phyloP scores from a whole-genome alignment of 2,888 invertebrate species.

The Shargacucullia verbasci region DNA sequence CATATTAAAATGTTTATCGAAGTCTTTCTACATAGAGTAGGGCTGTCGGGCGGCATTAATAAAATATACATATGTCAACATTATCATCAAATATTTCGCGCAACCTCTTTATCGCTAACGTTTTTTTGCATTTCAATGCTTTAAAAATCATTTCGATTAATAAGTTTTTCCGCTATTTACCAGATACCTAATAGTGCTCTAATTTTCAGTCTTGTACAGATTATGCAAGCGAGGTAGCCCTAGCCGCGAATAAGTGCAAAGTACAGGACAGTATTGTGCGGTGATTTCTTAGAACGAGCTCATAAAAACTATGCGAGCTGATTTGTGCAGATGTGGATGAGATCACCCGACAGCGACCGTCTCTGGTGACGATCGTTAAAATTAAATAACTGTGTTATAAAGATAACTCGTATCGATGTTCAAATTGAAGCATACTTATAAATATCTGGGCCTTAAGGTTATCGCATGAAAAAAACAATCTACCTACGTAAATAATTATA shows the following conservation, averaged over 20 bases:
- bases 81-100: too few relatives aligned
- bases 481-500: constrained; percentile 16
- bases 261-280: constrained; percentile 14
- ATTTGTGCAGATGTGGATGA: constrained; percentile 54
- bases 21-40: constrained; percentile 11
- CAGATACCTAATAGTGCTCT: background rate
- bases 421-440: constrained; percentile 34
- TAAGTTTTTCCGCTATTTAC: too few relatives aligned
- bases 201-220: background rate
- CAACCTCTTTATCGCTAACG: too few relatives aligned
- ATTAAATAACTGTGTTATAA: constrained; percentile 14
- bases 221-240: background rate
- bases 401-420: constrained; percentile 24
- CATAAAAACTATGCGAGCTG: constrained; percentile 31
- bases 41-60: constrained; percentile 12
- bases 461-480: constrained; percentile 38
- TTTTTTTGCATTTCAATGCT: too few relatives aligned
- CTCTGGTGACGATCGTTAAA: constrained; percentile 18
- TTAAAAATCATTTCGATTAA: too few relatives aligned
- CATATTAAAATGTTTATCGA: constrained; percentile 21
- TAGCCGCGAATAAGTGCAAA: constrained; percentile 9
- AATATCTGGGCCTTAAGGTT: constrained; percentile 44
- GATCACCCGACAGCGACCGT: constrained; percentile 38
- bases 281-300: constrained; percentile 36
- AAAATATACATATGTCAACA: too few relatives aligned